These are phyloP conservation scores for Pangasius macronema DNA, from an alignment of 2,797 vertebrate species.

Conservation along the genomic window DNA sequence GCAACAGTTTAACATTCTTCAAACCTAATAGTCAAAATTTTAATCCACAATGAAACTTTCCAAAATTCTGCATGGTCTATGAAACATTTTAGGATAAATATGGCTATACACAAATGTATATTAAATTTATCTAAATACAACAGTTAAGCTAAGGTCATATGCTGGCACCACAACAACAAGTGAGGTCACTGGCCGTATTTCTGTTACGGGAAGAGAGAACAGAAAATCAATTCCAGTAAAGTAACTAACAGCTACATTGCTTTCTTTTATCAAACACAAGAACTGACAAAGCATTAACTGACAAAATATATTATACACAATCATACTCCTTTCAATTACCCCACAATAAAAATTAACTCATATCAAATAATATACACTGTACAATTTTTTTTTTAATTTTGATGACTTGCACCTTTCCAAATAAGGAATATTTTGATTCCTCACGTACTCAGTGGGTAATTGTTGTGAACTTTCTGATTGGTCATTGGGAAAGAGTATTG, in stretches of 20 bases:
- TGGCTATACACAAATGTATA: background rate
- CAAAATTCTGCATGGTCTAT: background rate
- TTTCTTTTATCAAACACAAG: background rate
- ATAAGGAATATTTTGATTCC: background rate
- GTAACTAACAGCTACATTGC: background rate
- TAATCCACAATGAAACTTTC: background rate
- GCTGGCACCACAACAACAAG: background rate
- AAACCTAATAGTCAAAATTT: background rate
- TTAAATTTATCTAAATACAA: background rate
- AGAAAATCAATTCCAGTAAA: background rate
- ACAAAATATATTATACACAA: background rate
- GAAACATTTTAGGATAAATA: background rate
- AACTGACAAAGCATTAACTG: background rate
- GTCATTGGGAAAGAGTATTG: background rate
- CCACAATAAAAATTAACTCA: background rate
- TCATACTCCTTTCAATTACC: background rate
- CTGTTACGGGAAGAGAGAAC: conserved; percentile 4
- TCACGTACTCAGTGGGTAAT: background rate
- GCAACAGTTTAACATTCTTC: background rate
- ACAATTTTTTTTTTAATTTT: too few species aligned
- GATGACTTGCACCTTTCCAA: background rate
- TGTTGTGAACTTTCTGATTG: conserved; percentile 1
- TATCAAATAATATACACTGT: background rate
- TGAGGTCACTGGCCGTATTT: conserved; percentile 21
- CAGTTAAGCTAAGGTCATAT: background rate